Conservation (phyloP, 2,797 vertebrate species). For the Mycteria americana region DNA sequence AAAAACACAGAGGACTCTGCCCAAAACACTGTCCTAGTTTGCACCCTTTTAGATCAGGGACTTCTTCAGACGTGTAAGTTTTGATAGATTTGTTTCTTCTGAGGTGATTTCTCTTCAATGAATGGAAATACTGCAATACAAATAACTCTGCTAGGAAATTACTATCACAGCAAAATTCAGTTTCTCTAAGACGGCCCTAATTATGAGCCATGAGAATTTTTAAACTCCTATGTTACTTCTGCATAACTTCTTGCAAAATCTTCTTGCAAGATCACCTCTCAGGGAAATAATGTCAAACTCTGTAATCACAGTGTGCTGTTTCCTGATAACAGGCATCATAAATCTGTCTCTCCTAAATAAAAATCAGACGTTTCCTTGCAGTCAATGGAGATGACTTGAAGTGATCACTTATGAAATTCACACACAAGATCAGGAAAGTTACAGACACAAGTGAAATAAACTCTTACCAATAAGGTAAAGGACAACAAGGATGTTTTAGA, state of each 20-base stretch:
- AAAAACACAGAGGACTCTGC: not conserved
- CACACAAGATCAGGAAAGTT: not conserved
- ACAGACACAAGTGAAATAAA: not conserved
- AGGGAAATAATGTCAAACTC: not conserved
- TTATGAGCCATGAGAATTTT: not conserved
- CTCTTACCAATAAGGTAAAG: not conserved
- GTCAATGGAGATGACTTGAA: not conserved
- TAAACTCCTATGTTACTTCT: not conserved
- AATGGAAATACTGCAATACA: not conserved
- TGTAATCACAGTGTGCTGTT: not conserved
- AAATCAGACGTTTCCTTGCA: not conserved
- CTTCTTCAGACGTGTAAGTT: not conserved
- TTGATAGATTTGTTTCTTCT: not conserved
- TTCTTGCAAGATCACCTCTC: not conserved
- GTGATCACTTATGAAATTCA: not conserved
- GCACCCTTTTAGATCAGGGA: not conserved
- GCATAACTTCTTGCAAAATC: not conserved
- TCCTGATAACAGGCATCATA: not conserved
- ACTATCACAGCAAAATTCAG: not conserved
- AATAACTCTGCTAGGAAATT: not conserved
- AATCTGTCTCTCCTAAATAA: not conserved
- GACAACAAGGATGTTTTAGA: not conserved
- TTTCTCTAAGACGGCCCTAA: not conserved
- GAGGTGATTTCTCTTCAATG: not conserved
- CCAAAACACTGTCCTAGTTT: not conserved